Evolutionary conservation across 2,113 vertebrate genomes (phyloP).

Genomic region (Arothron firmamentum): DNA sequence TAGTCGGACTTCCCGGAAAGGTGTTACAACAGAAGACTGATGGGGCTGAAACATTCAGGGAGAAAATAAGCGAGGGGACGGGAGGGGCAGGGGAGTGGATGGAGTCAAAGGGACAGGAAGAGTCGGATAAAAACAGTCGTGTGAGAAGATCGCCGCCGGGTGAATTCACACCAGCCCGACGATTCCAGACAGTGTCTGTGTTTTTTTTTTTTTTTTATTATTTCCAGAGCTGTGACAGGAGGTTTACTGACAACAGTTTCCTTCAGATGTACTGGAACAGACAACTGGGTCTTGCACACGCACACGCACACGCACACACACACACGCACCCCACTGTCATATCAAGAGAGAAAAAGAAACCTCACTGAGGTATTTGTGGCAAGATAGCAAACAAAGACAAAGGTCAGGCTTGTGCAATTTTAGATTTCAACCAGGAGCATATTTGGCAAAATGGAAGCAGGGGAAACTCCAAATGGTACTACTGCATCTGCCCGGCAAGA

Average conservation of each 20-base stretch:
- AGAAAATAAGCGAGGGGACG: conserved; percentile 11
- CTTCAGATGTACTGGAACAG: conserved; percentile 18
- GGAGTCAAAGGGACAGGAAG: conserved; percentile 40
- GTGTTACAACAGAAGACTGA: conserved; percentile 55
- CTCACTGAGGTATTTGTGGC: conserved; percentile 24
- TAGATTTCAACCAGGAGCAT: too few species aligned
- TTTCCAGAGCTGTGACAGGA: conserved; percentile 10
- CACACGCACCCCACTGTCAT: conserved; percentile 1
- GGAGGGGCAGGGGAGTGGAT: conserved; percentile 6
- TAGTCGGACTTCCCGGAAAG: conserved; percentile 62
- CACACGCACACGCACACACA: conserved; percentile 1
- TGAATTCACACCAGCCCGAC: conserved; percentile 37
- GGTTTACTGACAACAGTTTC: conserved; percentile 23
- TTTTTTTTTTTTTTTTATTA: conserved; percentile 13
- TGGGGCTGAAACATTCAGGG: conserved; percentile 27
- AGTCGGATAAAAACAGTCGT: conserved; percentile 27
- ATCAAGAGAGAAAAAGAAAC: neutral
- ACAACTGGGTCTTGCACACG: conserved; percentile 7
- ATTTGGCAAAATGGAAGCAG: too few species aligned
- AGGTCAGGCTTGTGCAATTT: too few species aligned
- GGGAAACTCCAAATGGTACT: too few species aligned
- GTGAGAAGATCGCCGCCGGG: conserved; percentile 31
- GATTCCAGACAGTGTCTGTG: conserved; percentile 39
- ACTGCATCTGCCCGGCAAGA: too few species aligned
- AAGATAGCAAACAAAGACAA: neutral